A percentile compares a stretch with the other conserved stretches of the same genome.
phyloP scores from a whole-genome alignment of 2,888 invertebrate species.

The Coelopa pilipes region DNA sequence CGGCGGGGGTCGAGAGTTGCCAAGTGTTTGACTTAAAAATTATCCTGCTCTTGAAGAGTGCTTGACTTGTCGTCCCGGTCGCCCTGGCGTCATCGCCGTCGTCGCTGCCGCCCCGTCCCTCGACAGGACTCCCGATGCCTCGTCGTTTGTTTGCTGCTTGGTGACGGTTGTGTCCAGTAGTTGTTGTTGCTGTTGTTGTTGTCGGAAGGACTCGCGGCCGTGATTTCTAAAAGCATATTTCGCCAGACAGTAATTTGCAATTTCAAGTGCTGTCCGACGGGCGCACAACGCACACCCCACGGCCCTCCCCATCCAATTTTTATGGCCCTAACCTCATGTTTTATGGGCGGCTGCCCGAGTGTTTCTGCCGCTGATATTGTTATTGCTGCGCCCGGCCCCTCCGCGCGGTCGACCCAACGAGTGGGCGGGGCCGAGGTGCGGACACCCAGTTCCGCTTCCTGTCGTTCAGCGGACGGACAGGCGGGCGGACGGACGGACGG shows the following conservation, averaged over 20 bases:
- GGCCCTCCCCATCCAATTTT: not conserved
- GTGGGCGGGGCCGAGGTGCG: not conserved
- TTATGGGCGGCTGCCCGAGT: slow-evolving; percentile 7
- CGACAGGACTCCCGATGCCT: slow-evolving; percentile 13
- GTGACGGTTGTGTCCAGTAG: not conserved
- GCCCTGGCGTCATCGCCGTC: not conserved
- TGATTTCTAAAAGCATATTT: slow-evolving; percentile 33
- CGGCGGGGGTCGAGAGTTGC: not conserved
- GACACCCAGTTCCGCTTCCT: not conserved
- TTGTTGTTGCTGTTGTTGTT: slow-evolving; percentile 16
- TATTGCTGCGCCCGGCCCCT: not conserved
- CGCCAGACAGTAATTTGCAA: slow-evolving; percentile 35
- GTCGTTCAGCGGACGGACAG: not conserved
- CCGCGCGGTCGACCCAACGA: not conserved
- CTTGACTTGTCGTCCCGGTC: slow-evolving; percentile 31
- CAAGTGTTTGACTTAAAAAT: slow-evolving; percentile 52
- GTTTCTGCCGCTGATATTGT: slow-evolving; percentile 4
- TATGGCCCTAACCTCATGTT: slow-evolving; percentile 22
- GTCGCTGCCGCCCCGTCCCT: not conserved
- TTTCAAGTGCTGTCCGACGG: slow-evolving; percentile 12
- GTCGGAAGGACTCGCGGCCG: slow-evolving; percentile 24
- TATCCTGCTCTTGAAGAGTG: slow-evolving; percentile 41
- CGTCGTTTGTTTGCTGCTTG: slow-evolving; percentile 25
- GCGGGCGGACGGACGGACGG: no score
- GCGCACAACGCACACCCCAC: no score